Percentiles rank a stretch among this genome's conserved stretches.
Evolutionary conservation across 1,140 invertebrate species (phyloP).

Genomic region (Temnothorax longispinosus): DNA sequence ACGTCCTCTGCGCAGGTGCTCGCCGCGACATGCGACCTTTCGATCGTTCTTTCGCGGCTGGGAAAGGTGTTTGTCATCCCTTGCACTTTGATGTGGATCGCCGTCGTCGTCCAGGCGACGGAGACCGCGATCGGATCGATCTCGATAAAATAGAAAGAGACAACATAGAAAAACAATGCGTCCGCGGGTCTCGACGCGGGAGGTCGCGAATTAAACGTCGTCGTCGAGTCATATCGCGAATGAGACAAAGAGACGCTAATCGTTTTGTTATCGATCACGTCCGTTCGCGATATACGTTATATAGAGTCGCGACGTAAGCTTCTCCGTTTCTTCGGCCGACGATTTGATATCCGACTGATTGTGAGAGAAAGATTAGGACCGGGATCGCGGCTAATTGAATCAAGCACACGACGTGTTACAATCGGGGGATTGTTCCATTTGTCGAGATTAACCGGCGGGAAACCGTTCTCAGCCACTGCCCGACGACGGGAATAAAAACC

Average conservation of each 20-base stretch:
- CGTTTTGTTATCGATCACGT: constrained; percentile 35
- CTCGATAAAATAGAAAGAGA: constrained; percentile 1
- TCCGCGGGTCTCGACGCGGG: not conserved
- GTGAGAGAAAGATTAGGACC: not conserved
- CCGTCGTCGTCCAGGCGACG: constrained; percentile 8
- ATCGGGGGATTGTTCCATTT: not conserved
- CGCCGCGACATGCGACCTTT: constrained; percentile 63
- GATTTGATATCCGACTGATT: not conserved
- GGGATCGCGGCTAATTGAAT: constrained; percentile 11
- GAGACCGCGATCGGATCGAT: constrained; percentile 21
- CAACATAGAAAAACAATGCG: not conserved
- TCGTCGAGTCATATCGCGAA: not conserved
- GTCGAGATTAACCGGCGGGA: not conserved
- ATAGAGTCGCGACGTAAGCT: not conserved
- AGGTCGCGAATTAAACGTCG: not conserved
- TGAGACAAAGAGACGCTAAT: not conserved
- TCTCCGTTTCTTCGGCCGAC: not conserved
- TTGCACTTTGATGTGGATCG: not conserved
- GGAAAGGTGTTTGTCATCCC: constrained; percentile 14
- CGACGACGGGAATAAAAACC: not conserved
- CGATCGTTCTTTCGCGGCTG: constrained; percentile 56
- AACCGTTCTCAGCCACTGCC: not conserved
- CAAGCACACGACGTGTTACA: not conserved
- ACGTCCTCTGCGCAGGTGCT: constrained; percentile 79
- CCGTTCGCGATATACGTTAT: not conserved